Evolutionary conservation across 1,140 invertebrate species (phyloP).

Genomic region (Trissolcus basalis): DNA sequence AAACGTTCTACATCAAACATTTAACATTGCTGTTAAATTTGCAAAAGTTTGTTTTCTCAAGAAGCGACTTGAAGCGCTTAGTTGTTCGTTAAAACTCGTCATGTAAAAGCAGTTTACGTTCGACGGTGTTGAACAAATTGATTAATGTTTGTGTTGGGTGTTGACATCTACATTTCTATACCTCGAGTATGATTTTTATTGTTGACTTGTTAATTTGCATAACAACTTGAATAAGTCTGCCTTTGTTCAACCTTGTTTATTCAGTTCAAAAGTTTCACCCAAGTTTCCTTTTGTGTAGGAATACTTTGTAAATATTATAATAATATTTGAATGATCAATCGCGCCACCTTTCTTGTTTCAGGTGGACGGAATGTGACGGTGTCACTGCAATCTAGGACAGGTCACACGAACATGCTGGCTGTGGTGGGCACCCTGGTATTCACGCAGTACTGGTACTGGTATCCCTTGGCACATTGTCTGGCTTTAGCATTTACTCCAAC

Average conservation of each 20-base stretch:
- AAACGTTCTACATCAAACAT: too few species aligned
- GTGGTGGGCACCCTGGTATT: conserved; percentile 99
- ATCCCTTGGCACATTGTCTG: conserved; percentile 96
- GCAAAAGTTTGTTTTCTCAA: neutral
- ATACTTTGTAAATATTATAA: neutral
- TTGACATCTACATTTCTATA: neutral
- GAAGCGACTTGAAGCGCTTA: neutral
- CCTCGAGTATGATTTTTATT: neutral
- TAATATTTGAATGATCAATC: neutral
- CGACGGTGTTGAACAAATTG: neutral
- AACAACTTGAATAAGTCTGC: too few species aligned
- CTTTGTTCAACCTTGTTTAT: too few species aligned
- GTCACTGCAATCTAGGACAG: conserved; percentile 95
- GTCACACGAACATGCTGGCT: conserved; percentile 97
- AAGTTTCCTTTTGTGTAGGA: too few species aligned
- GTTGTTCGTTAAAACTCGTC: neutral
- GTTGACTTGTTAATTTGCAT: neutral
- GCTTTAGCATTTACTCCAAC: conserved; percentile 98
- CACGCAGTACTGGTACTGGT: conserved; percentile 99
- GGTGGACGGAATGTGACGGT: conserved; percentile 98
- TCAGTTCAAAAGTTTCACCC: too few species aligned
- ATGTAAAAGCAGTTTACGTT: conserved; percentile 4
- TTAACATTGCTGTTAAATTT: too few species aligned
- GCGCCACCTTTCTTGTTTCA: conserved; percentile 69
- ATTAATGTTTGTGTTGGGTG: neutral